Conservation (phyloP, 2,888 invertebrate genomes). For the Odontothrips loti region DNA sequence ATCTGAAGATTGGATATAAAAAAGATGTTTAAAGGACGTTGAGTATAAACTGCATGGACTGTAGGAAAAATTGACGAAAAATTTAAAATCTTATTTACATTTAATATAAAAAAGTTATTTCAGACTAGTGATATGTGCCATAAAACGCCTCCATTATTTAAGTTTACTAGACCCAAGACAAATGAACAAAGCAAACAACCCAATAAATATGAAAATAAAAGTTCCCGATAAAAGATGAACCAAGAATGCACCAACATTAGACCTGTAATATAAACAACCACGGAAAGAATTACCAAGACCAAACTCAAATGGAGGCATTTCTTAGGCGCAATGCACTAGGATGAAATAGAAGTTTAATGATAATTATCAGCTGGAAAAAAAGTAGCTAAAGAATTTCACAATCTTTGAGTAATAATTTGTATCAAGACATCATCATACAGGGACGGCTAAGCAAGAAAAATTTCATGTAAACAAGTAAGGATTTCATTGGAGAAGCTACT, state of each 20-base stretch:
- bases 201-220: not conserved
- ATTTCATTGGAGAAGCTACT: constrained; percentile 5
- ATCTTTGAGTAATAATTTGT: not conserved
- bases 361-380: not conserved
- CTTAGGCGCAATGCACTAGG: not conserved
- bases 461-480: not conserved
- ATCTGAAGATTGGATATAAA: not conserved
- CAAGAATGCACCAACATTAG: constrained; percentile 21
- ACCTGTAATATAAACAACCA: constrained; percentile 18
- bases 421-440: not conserved
- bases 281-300: constrained; percentile 2
- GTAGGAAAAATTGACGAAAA: not conserved
- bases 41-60: not conserved
- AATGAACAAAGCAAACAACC: constrained; percentile 16
- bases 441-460: constrained; percentile 13
- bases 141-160: constrained; percentile 16
- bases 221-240: constrained; percentile 18
- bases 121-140: not conserved
- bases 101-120: not conserved
- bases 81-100: not conserved
- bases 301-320: constrained; percentile 23
- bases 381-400: constrained; percentile 1
- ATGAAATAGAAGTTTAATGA: not conserved
- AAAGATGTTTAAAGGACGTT: constrained; percentile 3
- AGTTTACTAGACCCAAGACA: constrained; percentile 3